Conservation (phyloP, 2,113 vertebrate genomes). For the Nerophis ophidion region DNA sequence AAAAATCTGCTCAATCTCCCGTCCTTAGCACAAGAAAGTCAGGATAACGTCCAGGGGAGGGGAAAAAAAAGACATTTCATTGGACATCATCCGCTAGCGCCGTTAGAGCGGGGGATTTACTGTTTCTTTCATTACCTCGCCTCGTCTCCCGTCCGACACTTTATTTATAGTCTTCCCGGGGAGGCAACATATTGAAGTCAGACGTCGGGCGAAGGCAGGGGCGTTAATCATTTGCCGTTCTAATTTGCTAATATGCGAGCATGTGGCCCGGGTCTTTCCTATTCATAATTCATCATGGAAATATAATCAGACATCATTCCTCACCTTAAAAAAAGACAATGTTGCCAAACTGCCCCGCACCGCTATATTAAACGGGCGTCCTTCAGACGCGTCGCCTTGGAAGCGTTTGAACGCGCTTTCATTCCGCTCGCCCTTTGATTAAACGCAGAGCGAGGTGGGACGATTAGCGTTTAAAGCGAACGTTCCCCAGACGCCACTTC, state of each 20-base stretch:
- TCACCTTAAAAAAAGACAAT: conserved; percentile 41
- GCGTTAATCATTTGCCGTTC: conserved; percentile 51
- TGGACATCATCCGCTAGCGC: conserved; percentile 14
- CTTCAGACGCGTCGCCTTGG: conserved; percentile 38
- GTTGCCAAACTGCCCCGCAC: conserved; percentile 10
- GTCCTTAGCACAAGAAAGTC: conserved; percentile 5
- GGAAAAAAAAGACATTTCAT: conserved; percentile 3
- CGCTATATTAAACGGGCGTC: conserved; percentile 19
- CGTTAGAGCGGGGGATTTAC: conserved; percentile 1
- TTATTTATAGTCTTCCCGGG: conserved; percentile 37
- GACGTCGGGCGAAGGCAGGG: conserved; percentile 33
- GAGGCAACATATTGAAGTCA: conserved; percentile 31
- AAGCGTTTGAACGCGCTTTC: conserved; percentile 16
- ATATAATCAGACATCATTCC: conserved; percentile 65
- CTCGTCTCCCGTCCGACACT: conserved; percentile 11
- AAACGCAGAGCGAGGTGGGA: conserved; percentile 46
- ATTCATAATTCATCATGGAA: conserved; percentile 68
- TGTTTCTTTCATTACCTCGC: conserved; percentile 32
- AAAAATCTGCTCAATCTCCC: conserved; percentile 10
- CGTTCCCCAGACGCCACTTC: conserved; percentile 45
- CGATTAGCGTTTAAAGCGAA: conserved; percentile 68
- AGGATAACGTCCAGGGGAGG: not conserved
- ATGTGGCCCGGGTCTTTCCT: conserved; percentile 55
- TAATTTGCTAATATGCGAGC: conserved; percentile 70
- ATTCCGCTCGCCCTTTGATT: conserved; percentile 51